These are phyloP conservation scores for Amaurobius ferox DNA, from an alignment of 2,888 invertebrate genomes.

Conservation along the genomic window DNA sequence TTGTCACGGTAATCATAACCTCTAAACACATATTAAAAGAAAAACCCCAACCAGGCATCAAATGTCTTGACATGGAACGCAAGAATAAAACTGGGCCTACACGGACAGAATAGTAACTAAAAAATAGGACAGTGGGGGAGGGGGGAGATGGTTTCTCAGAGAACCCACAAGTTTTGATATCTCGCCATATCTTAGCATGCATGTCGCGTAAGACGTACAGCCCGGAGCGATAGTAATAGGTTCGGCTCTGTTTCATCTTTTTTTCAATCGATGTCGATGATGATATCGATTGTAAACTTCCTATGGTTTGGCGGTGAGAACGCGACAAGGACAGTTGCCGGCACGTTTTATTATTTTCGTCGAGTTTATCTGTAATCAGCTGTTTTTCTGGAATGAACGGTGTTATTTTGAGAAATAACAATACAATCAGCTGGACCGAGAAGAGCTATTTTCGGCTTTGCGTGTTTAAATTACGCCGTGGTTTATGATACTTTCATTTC, in stretches of 20 bases:
- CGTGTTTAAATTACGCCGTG: too few species aligned
- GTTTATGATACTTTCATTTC: too few species aligned
- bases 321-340: too few species aligned
- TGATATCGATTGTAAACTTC: neutral
- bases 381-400: too few species aligned
- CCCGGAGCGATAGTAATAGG: neutral
- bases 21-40: neutral
- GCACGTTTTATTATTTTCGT: too few species aligned
- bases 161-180: conserved; percentile 22
- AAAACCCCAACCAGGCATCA: neutral
- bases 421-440: too few species aligned
- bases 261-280: neutral
- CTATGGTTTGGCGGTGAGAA: too few species aligned
- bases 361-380: too few species aligned
- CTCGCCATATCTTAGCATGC: neutral
- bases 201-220: neutral
- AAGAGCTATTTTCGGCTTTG: too few species aligned
- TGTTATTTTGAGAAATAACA: too few species aligned
- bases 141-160: neutral
- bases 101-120: conserved; percentile 29
- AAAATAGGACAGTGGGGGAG: conserved; percentile 38
- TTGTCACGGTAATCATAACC: neutral
- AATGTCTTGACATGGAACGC: neutral
- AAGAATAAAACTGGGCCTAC: neutral
- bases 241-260: conserved; percentile 1